Conservation (phyloP, 2,888 invertebrate genomes). For the Myopa testacea region DNA sequence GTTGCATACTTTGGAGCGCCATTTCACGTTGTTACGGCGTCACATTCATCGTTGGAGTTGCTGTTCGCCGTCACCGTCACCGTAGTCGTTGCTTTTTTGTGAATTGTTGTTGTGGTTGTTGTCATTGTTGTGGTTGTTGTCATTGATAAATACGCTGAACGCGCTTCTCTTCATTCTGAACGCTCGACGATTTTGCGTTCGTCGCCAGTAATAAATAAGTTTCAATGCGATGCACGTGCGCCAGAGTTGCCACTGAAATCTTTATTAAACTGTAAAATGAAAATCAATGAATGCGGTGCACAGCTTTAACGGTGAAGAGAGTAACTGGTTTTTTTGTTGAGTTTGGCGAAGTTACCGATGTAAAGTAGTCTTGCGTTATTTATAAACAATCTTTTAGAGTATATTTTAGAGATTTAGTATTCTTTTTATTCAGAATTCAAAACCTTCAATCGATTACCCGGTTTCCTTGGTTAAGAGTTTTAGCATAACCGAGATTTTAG, state of each 20-base stretch:
- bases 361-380: too few relatives aligned
- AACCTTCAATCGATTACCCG: too few relatives aligned
- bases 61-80: not conserved
- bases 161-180: not conserved
- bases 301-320: too few relatives aligned
- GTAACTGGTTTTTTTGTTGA: too few relatives aligned
- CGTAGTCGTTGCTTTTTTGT: not conserved
- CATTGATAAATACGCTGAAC: slow-evolving; percentile 12
- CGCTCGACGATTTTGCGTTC: not conserved
- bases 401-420: too few relatives aligned
- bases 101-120: not conserved
- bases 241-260: slow-evolving; percentile 17
- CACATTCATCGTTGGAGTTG: not conserved
- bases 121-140: not conserved
- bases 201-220: slow-evolving; percentile 25
- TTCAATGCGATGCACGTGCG: slow-evolving; percentile 33
- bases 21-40: slow-evolving; percentile 21
- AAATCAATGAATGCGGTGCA: not conserved
- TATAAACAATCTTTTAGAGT: too few relatives aligned
- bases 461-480: too few relatives aligned
- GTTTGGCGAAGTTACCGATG: too few relatives aligned
- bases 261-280: slow-evolving; percentile 16
- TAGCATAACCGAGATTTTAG: too few relatives aligned
- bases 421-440: too few relatives aligned
- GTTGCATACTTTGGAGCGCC: slow-evolving; percentile 31